These are phyloP conservation scores for Actenoides hombroni DNA, from an alignment of 2,113 vertebrate genomes.

Conservation along the genomic window DNA sequence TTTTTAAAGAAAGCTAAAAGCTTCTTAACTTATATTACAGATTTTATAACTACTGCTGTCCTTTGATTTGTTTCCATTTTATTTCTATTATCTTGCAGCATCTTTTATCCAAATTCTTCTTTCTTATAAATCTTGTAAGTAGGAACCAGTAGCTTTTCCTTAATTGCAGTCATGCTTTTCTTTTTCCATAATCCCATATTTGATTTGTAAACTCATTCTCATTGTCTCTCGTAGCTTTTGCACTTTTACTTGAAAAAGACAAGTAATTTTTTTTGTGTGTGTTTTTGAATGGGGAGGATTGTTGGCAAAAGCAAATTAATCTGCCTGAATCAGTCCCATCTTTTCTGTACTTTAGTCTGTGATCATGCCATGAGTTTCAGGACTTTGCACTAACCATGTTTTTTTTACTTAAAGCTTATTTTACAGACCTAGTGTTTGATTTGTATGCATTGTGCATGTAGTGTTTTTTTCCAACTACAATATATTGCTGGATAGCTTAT, in stretches of 20 bases:
- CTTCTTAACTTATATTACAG: conserved; percentile 79
- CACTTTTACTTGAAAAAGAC: conserved; percentile 82
- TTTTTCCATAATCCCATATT: conserved; percentile 79
- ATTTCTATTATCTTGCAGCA: conserved; percentile 99
- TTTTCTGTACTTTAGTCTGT: conserved; percentile 87
- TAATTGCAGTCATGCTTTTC: conserved; percentile 89
- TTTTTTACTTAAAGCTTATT: conserved; percentile 80
- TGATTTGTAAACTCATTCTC: conserved; percentile 78
- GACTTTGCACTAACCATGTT: conserved; percentile 87
- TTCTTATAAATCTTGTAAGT: conserved; percentile 99
- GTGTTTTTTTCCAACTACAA: conserved; percentile 77
- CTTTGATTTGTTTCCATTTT: conserved; percentile 99
- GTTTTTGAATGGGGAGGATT: conserved; percentile 87
- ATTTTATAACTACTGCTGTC: conserved; percentile 93
- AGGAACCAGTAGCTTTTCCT: conserved; percentile 95
- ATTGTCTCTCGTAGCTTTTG: conserved; percentile 84
- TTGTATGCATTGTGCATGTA: conserved; percentile 86
- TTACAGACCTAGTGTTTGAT: conserved; percentile 84
- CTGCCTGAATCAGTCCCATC: conserved; percentile 89
- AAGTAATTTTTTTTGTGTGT: conserved; percentile 78
- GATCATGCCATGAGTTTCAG: conserved; percentile 84
- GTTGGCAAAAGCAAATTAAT: conserved; percentile 87
- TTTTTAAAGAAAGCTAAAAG: conserved; percentile 77
- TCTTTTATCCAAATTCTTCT: conserved; percentile 99
- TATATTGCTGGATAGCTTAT: conserved; percentile 77